These are phyloP conservation scores for Copidosoma aretas DNA, from an alignment of 2,888 invertebrate species.

Conservation along the genomic window DNA sequence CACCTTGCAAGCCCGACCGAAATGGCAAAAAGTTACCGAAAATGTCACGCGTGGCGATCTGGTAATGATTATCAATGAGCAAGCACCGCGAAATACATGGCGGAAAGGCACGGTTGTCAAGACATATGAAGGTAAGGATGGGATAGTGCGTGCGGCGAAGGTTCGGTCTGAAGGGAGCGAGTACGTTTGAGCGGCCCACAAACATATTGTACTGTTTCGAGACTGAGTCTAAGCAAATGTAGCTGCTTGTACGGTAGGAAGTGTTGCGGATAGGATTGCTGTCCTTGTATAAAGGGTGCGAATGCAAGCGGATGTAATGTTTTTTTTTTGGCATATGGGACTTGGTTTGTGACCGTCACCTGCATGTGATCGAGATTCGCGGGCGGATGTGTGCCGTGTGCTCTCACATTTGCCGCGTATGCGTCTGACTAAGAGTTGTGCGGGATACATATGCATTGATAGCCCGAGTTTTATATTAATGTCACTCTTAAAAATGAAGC, in stretches of 20 bases:
- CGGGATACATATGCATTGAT: no score
- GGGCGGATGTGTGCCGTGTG: no score
- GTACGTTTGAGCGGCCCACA: background rate
- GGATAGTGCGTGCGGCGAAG: background rate
- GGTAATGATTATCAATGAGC: conserved; percentile 2
- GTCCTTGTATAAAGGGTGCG: no score
- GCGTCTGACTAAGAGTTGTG: no score
- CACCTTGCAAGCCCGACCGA: background rate
- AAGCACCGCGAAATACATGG: conserved; percentile 1
- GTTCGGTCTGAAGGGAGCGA: background rate
- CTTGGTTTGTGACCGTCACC: no score
- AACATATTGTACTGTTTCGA: background rate
- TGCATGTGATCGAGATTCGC: no score
- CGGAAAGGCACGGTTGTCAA: background rate
- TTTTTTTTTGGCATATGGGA: no score
- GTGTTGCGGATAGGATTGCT: background rate
- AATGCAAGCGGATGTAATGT: no score
- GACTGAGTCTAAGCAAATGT: background rate
- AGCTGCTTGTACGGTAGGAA: background rate
- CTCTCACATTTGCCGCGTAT: no score
- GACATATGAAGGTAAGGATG: background rate
- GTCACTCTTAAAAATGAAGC: no score
- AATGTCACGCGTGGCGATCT: background rate
- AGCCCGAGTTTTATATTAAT: no score
- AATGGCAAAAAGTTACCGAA: background rate